Conservation (phyloP, 2,888 invertebrate species). For the Prosopocoilus inquinatus region DNA sequence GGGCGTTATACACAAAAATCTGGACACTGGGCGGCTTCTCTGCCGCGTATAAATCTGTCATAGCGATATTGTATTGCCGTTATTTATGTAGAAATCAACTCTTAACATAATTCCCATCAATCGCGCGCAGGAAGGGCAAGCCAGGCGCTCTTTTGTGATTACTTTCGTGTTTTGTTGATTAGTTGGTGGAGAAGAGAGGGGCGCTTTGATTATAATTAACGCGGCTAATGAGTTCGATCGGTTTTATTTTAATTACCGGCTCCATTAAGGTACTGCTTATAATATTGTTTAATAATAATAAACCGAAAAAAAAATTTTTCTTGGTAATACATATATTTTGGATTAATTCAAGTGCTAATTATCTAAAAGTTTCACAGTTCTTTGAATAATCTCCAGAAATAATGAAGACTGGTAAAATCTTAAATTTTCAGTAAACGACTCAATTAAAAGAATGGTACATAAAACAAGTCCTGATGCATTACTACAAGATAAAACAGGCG, state of each 20-base stretch:
- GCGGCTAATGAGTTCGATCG: too few relatives aligned
- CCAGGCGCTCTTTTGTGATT: constrained; percentile 21
- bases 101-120: constrained; percentile 50
- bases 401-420: too few relatives aligned
- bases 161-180: constrained; percentile 27
- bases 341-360: too few relatives aligned
- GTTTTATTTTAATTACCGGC: too few relatives aligned
- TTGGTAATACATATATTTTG: too few relatives aligned
- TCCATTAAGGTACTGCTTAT: too few relatives aligned
- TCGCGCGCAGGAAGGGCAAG: constrained; percentile 30
- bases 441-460: constrained; percentile 18
- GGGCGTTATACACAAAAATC: constrained; percentile 47
- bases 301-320: too few relatives aligned
- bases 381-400: too few relatives aligned
- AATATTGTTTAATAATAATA: too few relatives aligned
- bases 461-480: constrained; percentile 19
- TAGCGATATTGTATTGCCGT: constrained; percentile 51
- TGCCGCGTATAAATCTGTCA: constrained; percentile 51
- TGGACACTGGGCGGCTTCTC: constrained; percentile 48
- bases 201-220: too few relatives aligned
- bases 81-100: constrained; percentile 53
- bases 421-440: constrained; percentile 5
- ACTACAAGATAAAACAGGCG: constrained; percentile 20
- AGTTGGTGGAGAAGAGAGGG: background rate
- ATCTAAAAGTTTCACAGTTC: too few relatives aligned